phyloP scores from a whole-genome alignment of 2,888 invertebrate genomes.

The Deilephila porcellus region DNA sequence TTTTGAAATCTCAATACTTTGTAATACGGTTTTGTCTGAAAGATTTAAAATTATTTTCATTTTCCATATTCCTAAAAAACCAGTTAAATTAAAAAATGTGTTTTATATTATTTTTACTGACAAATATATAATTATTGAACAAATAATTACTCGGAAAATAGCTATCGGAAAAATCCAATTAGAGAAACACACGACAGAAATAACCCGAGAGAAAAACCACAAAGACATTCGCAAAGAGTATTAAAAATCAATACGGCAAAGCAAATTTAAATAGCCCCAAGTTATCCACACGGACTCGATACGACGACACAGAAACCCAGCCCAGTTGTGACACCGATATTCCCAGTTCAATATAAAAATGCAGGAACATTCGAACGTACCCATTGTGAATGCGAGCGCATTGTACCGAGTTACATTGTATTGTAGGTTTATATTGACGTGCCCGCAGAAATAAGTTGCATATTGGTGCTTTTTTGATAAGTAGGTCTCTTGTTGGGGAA shows the following conservation, averaged over 20 bases:
- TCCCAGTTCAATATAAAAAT: conserved; percentile 19
- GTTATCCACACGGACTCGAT: background rate
- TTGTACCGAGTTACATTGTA: conserved; percentile 9
- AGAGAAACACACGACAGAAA: too few relatives aligned
- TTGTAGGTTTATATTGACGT: conserved; percentile 16
- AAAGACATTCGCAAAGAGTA: background rate
- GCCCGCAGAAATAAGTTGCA: background rate
- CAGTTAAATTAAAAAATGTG: too few relatives aligned
- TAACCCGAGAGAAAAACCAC: too few relatives aligned
- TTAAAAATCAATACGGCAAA: background rate
- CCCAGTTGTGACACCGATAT: conserved; percentile 10
- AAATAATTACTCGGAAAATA: too few relatives aligned
- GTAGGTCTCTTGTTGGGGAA: background rate
- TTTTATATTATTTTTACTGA: too few relatives aligned
- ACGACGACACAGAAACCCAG: conserved; percentile 11
- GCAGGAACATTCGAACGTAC: background rate
- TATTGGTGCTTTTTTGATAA: background rate
- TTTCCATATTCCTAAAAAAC: too few relatives aligned
- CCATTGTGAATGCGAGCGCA: background rate
- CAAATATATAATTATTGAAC: too few relatives aligned
- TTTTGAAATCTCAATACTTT: too few relatives aligned
- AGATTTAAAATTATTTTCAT: too few relatives aligned
- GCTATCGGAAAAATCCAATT: too few relatives aligned
- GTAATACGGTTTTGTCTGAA: too few relatives aligned
- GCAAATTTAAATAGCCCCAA: background rate